Evolutionary conservation across 2,888 invertebrate genomes (phyloP), one percentile per base, ranked within the genome.

Genomic region (Phlogophora meticulosa): DNA sequence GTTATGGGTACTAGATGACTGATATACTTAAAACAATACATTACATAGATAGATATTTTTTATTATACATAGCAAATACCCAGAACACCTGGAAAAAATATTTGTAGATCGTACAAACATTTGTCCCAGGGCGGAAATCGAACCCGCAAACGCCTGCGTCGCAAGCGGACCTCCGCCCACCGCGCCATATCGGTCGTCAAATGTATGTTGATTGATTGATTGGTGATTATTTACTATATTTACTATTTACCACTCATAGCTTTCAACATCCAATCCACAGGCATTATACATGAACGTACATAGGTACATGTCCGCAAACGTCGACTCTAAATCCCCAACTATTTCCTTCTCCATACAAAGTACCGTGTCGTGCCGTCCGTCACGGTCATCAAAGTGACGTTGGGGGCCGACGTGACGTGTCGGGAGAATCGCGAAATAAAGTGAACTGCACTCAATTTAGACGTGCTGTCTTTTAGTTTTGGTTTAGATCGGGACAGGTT

Each of bases 341-440:
- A 45, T 42, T 20, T 22, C 46, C 38, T n/a, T 3, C 15, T 10
- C 32, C 53, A 17, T 46, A 46, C 20, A 60, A 43, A 55, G 55
- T 63, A 36, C 22, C 22, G 20, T 38, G 48, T 48, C 28, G 15
- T 24, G 36, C 24, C 1, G 28, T 49, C 53, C 24, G 42, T 51
- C 42, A 61, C 24, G 32, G 63, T 36, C 63, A 45, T 49, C 64
- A 63, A 55, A 63, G 36, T 58, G 64, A 77, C 72, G 28, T 72
- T 63, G 40, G 20, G 34, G 55, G 43, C 51, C 17, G 22, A 55
- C 46, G 46, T 28, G 51, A 15, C 69, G 46, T 13, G 20, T 15
- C 38, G 17, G 4, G 28, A 5, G 42, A 10, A 13, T 53, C 38
- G 46, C 51, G 42, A 17, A 46, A 58, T 59, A 58, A 58, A 72